Evolutionary conservation across 2,113 vertebrate genomes (phyloP).

Genomic region (Accipiter cooperii): DNA sequence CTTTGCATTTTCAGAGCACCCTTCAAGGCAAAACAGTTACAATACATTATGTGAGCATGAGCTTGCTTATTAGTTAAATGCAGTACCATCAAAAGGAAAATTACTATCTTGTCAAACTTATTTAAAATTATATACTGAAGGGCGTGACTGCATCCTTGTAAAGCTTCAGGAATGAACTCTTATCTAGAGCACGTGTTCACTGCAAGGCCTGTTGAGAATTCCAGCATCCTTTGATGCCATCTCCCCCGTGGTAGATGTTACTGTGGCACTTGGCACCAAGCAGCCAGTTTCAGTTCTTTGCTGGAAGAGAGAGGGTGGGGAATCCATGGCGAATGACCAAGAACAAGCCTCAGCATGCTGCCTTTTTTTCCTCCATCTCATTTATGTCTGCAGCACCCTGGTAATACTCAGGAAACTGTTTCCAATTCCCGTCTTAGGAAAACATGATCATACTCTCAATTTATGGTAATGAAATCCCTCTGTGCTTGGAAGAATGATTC

Average conservation of each 20-base stretch:
- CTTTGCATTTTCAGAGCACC: background rate
- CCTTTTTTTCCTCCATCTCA: background rate
- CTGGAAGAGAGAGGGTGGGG: background rate
- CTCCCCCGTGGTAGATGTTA: background rate
- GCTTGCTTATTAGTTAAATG: conserved; percentile 18
- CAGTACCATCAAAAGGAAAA: conserved; percentile 49
- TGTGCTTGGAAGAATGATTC: background rate
- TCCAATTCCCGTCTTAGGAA: conserved; percentile 13
- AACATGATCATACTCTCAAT: background rate
- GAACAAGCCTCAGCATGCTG: background rate
- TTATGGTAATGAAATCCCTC: background rate
- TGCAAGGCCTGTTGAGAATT: background rate
- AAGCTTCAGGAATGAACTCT: background rate
- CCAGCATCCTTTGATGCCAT: background rate
- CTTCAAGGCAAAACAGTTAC: conserved; percentile 22
- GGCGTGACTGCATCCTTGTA: background rate
- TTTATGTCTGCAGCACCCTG: background rate
- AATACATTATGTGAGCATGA: background rate
- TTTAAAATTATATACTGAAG: background rate
- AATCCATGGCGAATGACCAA: background rate
- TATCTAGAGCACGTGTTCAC: conserved; percentile 2
- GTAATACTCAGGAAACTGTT: background rate
- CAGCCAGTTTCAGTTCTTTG: background rate
- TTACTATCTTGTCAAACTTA: conserved; percentile 27
- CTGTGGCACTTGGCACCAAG: background rate